These are phyloP conservation scores for Achroia grisella DNA, from an alignment of 1,140 invertebrate genomes.

Conservation along the genomic window DNA sequence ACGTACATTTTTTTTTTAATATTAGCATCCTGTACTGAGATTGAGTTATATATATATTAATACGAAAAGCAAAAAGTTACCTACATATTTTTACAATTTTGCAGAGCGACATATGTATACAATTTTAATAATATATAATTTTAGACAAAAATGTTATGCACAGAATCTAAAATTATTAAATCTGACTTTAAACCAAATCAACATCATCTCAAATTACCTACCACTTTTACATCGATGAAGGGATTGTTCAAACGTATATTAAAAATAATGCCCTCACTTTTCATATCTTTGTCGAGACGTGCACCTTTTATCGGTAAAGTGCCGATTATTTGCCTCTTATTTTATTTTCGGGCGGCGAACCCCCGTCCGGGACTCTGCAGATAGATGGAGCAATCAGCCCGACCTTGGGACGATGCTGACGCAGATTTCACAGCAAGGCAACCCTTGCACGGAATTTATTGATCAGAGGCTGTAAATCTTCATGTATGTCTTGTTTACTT, in stretches of 20 bases:
- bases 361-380: conserved; percentile 30
- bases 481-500: conserved; percentile 31
- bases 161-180: too few species aligned
- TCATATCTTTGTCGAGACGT: conserved; percentile 16
- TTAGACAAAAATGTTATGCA: too few species aligned
- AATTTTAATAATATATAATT: too few species aligned
- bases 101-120: too few species aligned
- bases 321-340: conserved; percentile 51
- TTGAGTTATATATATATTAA: too few species aligned
- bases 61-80: too few species aligned
- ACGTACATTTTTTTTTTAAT: too few species aligned
- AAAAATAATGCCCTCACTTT: conserved; percentile 10
- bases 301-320: conserved; percentile 17
- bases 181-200: too few species aligned
- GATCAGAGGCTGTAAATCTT: conserved; percentile 57
- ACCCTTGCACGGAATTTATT: conserved; percentile 54
- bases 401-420: conserved; percentile 53
- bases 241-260: conserved; percentile 4
- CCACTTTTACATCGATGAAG: background rate
- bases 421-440: conserved; percentile 35
- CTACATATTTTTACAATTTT: too few species aligned
- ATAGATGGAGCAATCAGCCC: conserved; percentile 62
- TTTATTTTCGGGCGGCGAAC: conserved; percentile 41
- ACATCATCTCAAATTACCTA: too few species aligned
- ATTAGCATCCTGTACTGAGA: too few species aligned